These are phyloP conservation scores for Tethea ocularis DNA, from an alignment of 2,888 invertebrate species.

Conservation along the genomic window DNA sequence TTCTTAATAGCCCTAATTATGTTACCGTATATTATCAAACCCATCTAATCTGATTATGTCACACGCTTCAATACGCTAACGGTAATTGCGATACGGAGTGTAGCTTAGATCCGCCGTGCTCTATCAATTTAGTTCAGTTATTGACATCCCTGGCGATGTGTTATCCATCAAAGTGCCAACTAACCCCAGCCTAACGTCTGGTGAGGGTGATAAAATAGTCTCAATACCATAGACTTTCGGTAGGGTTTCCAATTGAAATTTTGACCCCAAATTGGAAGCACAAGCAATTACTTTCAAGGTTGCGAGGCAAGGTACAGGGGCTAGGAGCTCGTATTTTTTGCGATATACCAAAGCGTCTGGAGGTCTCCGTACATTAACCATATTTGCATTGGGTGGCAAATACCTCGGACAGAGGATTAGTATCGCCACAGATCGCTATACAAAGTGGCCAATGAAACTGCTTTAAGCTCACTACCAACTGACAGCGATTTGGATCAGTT, in stretches of 20 bases:
- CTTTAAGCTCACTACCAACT: too few relatives aligned
- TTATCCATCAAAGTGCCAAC: conserved; percentile 69
- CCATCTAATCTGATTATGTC: conserved; percentile 10
- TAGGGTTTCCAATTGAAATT: conserved; percentile 15
- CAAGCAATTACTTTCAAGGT: neutral
- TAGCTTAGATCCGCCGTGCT: conserved; percentile 48
- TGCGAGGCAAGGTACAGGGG: too few relatives aligned
- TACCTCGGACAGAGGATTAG: too few relatives aligned
- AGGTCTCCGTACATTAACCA: too few relatives aligned
- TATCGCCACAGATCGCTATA: too few relatives aligned
- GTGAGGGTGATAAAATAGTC: conserved; percentile 39
- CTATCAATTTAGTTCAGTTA: conserved; percentile 73
- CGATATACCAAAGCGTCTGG: too few relatives aligned
- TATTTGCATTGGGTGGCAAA: too few relatives aligned
- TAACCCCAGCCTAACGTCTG: conserved; percentile 32
- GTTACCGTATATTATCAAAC: conserved; percentile 2
- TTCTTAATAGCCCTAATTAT: conserved; percentile 1
- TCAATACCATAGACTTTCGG: conserved; percentile 20
- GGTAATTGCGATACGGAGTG: conserved; percentile 20
- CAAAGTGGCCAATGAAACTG: too few relatives aligned
- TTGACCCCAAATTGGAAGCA: neutral
- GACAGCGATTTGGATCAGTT: too few relatives aligned
- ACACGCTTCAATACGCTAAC: conserved; percentile 10
- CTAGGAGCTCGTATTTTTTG: too few relatives aligned
- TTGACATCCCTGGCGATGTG: conserved; percentile 58